Base-by-base conservation (phyloP, 1,140 invertebrate genomes). In the Drosophila erecta region DNA sequence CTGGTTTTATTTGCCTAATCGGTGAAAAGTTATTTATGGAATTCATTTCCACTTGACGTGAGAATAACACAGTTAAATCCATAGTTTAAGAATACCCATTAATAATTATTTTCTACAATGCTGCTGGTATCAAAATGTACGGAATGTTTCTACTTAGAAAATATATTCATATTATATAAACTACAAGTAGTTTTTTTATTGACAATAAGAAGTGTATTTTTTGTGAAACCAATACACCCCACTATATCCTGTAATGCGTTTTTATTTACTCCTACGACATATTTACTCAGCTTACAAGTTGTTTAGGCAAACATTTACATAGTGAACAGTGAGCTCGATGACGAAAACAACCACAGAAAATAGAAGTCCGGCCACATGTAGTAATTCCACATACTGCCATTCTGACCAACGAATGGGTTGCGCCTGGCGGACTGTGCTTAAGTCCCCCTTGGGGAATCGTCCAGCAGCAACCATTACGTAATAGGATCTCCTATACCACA, bases 291-390 rank as follows among this genome's bases (percentile, higher is more conserved):
- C n/a, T 44, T 49, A 73, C 15, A 72, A 22, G 4, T 27, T 41
- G 12, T 44, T 4, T 12, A 79, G 17, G 30, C 41, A 75, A 83
- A 79, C 57, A 76, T 84, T 84, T 44, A 51, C 40, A 44, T 57
- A 65, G n/a, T 53, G 15, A 41, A 58, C 38, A 3, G 55, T 11
- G 8, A 79, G 58, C 57, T 79, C 77, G 11, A 75, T 40, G 10
- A 55, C 12, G 22, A 74, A 60, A 14, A 65, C 38, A 1, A 38
- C 4, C 2, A 41, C 1, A 0, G 55, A 46, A 6, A 30, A 7
- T 2, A 37, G 20, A 8, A 73, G 49, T 15, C 37, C 76, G 1
- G n/a, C 51, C 12, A 30, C 60, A 44, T 69, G 62, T 1, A 67
- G 8, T 1, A 14, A 11, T n/a, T 40, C 3, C 5, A 81, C 7